A percentile compares a stretch with the other conserved stretches of the same genome.
phyloP scores from a whole-genome alignment of 92 coral and sea anemone genomes.

The Umimayanthus chanpuru region DNA sequence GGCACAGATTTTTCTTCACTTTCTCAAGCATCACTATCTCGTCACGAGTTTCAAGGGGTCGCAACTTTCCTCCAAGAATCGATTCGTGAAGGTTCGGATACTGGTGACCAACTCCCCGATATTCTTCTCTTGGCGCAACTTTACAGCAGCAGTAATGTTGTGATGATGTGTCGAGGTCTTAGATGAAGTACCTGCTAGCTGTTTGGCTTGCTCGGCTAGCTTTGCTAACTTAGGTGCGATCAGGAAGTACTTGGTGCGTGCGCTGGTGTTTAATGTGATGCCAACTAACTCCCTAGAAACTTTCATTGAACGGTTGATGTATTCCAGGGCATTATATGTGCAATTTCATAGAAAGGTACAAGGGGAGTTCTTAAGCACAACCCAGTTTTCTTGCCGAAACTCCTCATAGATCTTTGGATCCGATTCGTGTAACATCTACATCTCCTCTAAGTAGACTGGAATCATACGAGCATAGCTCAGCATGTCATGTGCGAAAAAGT shows the following conservation, averaged over 20 bases:
- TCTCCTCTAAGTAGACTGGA: slow-evolving; percentile 24
- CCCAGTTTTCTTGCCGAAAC: too few relatives aligned
- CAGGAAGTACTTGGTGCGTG: slow-evolving; percentile 48
- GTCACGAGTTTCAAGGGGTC: slow-evolving; percentile 10
- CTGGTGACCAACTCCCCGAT: not conserved
- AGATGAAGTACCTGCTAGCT: slow-evolving; percentile 26
- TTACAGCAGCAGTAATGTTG: slow-evolving; percentile 11
- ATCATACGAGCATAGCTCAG: not conserved
- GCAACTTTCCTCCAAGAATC: slow-evolving; percentile 46
- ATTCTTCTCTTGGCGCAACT: slow-evolving; percentile 28
- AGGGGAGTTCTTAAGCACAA: too few relatives aligned
- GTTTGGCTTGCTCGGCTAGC: slow-evolving; percentile 59
- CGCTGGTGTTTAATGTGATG: slow-evolving; percentile 61
- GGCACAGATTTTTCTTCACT: slow-evolving; percentile 43
- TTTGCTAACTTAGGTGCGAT: slow-evolving; percentile 42
- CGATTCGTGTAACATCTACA: not conserved
- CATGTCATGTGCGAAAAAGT: too few relatives aligned
- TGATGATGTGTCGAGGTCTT: slow-evolving; percentile 13
- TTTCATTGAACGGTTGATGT: slow-evolving; percentile 61
- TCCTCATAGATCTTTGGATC: slow-evolving; percentile 4
- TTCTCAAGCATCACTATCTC: too few relatives aligned
- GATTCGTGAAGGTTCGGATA: not conserved
- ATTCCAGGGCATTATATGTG: slow-evolving; percentile 53
- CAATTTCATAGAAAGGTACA: slow-evolving; percentile 37
- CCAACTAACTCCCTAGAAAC: slow-evolving; percentile 58